phyloP scores from a whole-genome alignment of 2,888 invertebrate genomes.

The Scaptomyza reducta region DNA sequence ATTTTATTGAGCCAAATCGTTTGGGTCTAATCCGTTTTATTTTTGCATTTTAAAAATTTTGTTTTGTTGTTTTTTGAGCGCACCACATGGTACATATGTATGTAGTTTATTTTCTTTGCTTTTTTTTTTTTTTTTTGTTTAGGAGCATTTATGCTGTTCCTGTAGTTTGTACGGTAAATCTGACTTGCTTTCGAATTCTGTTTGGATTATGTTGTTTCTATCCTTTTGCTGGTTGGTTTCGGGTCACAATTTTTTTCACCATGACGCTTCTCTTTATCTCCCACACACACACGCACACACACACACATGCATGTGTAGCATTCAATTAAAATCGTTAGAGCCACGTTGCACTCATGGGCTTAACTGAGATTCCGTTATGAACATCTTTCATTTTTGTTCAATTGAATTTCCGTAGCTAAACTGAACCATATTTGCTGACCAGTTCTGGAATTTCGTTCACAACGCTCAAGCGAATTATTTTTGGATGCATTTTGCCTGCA shows the following conservation, averaged over 20 bases:
- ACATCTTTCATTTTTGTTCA: slow-evolving; percentile 11
- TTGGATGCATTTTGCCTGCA: background rate
- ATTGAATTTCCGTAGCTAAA: slow-evolving; percentile 21
- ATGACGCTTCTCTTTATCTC: slow-evolving; percentile 10
- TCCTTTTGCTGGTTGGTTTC: slow-evolving; percentile 40
- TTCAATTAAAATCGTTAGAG: slow-evolving; percentile 54
- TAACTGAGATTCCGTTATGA: slow-evolving; percentile 29
- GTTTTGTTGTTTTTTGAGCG: slow-evolving; percentile 27
- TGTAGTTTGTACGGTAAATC: slow-evolving; percentile 47
- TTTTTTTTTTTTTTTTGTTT: background rate
- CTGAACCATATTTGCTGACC: background rate
- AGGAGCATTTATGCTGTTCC: slow-evolving; percentile 10
- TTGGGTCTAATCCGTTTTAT: slow-evolving; percentile 46
- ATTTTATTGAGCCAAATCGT: slow-evolving; percentile 66
- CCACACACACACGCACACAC: background rate
- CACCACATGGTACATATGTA: slow-evolving; percentile 14
- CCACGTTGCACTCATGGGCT: slow-evolving; percentile 27
- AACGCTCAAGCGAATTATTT: background rate
- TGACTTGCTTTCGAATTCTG: slow-evolving; percentile 41
- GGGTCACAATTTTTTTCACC: slow-evolving; percentile 32
- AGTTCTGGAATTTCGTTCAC: slow-evolving; percentile 3
- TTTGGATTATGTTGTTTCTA: slow-evolving; percentile 17
- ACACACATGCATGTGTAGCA: slow-evolving; percentile 16
- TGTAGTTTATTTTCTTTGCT: slow-evolving; percentile 8
- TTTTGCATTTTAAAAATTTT: slow-evolving; percentile 55